phyloP scores from a whole-genome alignment of 2,888 invertebrate species.

The Thera britannica region DNA sequence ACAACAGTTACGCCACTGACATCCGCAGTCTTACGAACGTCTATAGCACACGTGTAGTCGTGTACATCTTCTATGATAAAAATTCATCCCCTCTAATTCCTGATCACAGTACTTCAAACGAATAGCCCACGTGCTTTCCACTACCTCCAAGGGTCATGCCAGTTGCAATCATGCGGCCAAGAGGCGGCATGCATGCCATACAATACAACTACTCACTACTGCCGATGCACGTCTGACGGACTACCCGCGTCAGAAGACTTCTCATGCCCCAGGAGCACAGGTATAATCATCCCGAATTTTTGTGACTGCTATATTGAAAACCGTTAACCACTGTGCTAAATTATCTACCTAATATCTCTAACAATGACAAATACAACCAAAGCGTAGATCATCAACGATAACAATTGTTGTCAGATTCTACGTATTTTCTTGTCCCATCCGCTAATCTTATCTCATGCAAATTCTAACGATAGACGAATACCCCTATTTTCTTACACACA shows the following conservation, averaged over 20 bases:
- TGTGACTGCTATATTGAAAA: too few species aligned
- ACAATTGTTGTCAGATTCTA: neutral
- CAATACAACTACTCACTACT: constrained; percentile 82
- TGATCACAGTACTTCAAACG: too few species aligned
- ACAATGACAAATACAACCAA: neutral
- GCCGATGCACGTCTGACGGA: constrained; percentile 88
- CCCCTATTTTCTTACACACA: neutral
- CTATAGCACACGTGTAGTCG: too few species aligned
- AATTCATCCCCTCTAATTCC: too few species aligned
- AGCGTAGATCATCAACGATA: constrained; percentile 10
- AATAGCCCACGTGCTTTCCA: neutral
- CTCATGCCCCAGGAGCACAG: constrained; percentile 86
- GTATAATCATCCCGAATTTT: constrained; percentile 55
- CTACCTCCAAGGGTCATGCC: constrained; percentile 71
- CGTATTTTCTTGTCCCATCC: too few species aligned
- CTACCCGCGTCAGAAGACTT: constrained; percentile 85
- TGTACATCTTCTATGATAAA: too few species aligned
- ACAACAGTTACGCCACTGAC: too few species aligned
- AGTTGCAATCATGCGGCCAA: constrained; percentile 82
- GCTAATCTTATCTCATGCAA: too few species aligned
- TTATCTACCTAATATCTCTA: too few species aligned
- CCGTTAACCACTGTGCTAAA: too few species aligned
- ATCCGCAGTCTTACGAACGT: too few species aligned
- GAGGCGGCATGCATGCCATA: constrained; percentile 86
- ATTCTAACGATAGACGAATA: too few species aligned